These are phyloP conservation scores for Caenorhabditis sp. DNA, from an alignment of 2,888 invertebrate genomes.

Conservation along the genomic window DNA sequence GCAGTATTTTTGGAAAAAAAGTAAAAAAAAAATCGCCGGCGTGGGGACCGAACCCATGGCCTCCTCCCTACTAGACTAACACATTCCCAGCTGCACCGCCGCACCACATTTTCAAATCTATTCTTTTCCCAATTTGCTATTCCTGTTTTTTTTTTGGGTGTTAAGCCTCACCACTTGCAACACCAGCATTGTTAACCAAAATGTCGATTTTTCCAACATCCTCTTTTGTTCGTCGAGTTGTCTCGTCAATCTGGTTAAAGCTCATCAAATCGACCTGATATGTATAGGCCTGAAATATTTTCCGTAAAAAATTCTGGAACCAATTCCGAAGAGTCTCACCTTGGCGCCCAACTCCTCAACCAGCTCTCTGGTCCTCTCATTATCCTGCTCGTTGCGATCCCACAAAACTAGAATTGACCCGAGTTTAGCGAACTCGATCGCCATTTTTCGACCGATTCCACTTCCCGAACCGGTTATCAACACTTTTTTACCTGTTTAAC, in stretches of 20 bases:
- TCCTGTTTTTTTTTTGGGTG: too few species aligned
- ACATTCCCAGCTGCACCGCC: too few species aligned
- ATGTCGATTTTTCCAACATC: slow-evolving; percentile 85
- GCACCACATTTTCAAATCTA: too few species aligned
- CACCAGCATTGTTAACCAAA: slow-evolving; percentile 90
- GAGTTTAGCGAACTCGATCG: slow-evolving; percentile 62
- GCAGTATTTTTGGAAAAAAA: too few species aligned
- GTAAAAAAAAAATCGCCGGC: too few species aligned
- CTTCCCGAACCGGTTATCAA: slow-evolving; percentile 88
- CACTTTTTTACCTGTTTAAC: slow-evolving; percentile 78
- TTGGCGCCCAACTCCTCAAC: slow-evolving; percentile 76
- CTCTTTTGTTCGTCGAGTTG: slow-evolving; percentile 66
- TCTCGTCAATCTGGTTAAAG: slow-evolving; percentile 80
- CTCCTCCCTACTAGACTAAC: too few species aligned
- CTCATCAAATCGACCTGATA: slow-evolving; percentile 80
- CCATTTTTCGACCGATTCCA: slow-evolving; percentile 80
- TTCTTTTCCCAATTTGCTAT: too few species aligned
- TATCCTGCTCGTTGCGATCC: slow-evolving; percentile 85
- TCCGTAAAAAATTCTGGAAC: too few species aligned
- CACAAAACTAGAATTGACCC: slow-evolving; percentile 82
- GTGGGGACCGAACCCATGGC: too few species aligned
- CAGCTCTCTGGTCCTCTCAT: slow-evolving; percentile 82
- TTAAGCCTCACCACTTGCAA: too few species aligned
- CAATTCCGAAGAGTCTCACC: too few species aligned
- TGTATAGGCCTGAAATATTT: too few species aligned